Conservation (phyloP, 2,797 vertebrate species). For the Lithobates pipiens region DNA sequence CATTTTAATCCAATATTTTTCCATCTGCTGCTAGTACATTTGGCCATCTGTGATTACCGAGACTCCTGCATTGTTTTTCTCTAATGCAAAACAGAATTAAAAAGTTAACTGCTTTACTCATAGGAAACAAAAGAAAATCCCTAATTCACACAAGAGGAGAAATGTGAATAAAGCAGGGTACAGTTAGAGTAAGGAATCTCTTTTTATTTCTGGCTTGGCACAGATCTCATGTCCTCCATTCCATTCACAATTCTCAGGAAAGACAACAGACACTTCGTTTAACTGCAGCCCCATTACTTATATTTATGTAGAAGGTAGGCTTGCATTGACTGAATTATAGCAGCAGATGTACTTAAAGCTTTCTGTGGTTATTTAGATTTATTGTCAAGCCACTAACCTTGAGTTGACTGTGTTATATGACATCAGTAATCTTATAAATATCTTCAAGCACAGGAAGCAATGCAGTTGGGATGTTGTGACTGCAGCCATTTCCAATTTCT, state of each 20-base stretch:
- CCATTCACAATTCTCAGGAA: constrained; percentile 59
- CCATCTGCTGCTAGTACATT: constrained; percentile 56
- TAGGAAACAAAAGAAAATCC: neutral
- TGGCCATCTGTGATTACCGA: constrained; percentile 53
- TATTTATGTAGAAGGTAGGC: constrained; percentile 61
- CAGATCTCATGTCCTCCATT: constrained; percentile 46
- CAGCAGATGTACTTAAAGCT: constrained; percentile 61
- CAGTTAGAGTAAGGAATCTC: constrained; percentile 21
- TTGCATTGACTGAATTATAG: constrained; percentile 60
- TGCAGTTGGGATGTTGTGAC: constrained; percentile 19
- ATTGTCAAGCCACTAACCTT: constrained; percentile 59
- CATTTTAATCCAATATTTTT: constrained; percentile 48
- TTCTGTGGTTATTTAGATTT: constrained; percentile 62
- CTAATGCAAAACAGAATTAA: constrained; percentile 24
- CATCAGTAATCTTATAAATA: constrained; percentile 62
- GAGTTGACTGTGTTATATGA: constrained; percentile 61
- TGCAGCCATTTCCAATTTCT: constrained; percentile 42
- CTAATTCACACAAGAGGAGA: constrained; percentile 2
- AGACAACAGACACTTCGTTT: constrained; percentile 61
- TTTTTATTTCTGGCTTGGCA: constrained; percentile 51
- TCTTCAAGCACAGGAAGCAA: constrained; percentile 46
- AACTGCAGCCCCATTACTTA: constrained; percentile 59
- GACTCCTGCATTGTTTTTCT: constrained; percentile 29
- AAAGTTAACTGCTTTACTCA: constrained; percentile 16
- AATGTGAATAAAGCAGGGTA: constrained; percentile 9